Evolutionary conservation across 2,113 vertebrate species (phyloP).

Genomic region (Chascanopsetta lugubris): DNA sequence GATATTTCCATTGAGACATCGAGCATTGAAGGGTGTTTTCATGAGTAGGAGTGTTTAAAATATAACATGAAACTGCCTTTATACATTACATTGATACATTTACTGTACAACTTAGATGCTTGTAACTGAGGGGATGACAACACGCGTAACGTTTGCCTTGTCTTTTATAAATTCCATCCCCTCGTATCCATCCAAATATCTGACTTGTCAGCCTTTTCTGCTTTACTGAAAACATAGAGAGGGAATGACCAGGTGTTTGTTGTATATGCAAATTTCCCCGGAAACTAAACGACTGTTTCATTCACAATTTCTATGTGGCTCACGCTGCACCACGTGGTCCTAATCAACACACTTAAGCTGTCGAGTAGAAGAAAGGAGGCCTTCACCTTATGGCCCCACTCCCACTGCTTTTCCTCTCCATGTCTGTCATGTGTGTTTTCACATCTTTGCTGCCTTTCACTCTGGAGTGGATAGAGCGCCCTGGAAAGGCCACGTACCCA

Average conservation of each 20-base stretch:
- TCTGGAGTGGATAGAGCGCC: no score
- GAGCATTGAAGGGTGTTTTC: no score
- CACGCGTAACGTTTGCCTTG: neutral
- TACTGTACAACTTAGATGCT: no score
- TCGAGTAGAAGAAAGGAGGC: constrained; percentile 8
- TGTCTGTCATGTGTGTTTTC: constrained; percentile 14
- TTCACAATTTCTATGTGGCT: neutral
- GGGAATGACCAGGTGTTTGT: neutral
- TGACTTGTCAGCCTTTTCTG: neutral
- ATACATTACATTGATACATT: no score
- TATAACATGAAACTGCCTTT: no score
- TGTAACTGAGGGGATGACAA: no score
- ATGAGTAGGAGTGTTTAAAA: no score
- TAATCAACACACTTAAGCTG: constrained; percentile 11
- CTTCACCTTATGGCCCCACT: constrained; percentile 23
- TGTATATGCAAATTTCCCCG: neutral
- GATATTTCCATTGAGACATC: no score
- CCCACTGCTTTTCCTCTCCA: constrained; percentile 17
- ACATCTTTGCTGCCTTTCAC: constrained; percentile 5
- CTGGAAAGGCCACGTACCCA: neutral
- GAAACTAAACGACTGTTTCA: neutral
- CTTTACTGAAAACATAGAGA: neutral
- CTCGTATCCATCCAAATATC: no score
- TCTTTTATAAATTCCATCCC: no score
- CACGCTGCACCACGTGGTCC: neutral